Conservation (phyloP, 2,797 vertebrate genomes). For the Cercopithecus neglectus region DNA sequence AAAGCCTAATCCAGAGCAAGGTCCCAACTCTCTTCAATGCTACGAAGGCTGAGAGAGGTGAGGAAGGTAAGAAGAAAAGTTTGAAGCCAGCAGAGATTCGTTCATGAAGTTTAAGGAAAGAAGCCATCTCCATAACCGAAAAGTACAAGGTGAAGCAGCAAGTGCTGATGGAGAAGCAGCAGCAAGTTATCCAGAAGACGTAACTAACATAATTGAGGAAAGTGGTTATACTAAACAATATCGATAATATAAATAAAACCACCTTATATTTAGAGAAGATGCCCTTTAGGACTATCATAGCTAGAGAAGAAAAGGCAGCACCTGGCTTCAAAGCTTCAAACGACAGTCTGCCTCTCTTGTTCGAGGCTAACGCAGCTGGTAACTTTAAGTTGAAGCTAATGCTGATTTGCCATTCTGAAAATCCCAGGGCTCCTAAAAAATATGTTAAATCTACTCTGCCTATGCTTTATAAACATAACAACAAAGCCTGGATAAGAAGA, state of each 20-base stretch:
- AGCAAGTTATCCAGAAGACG: neutral
- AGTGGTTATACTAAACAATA: neutral
- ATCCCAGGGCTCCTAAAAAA: neutral
- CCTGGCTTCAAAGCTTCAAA: neutral
- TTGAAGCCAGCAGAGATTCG: neutral
- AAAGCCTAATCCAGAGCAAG: neutral
- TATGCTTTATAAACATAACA: neutral
- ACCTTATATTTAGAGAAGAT: neutral
- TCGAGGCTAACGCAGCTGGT: neutral
- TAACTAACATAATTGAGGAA: neutral
- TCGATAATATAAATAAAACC: neutral
- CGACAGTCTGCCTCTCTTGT: neutral
- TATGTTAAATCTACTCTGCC: neutral
- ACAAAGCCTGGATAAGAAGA: neutral
- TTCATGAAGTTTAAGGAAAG: neutral
- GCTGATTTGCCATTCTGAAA: neutral
- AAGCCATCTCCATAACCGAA: neutral
- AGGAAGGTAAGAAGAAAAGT: neutral
- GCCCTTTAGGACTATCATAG: neutral
- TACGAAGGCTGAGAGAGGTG: neutral
- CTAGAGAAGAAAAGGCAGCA: neutral
- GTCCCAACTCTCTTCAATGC: neutral
- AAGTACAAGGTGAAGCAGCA: neutral
- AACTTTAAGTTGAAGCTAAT: neutral
- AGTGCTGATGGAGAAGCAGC: neutral